A percentile compares a stretch with the other conserved stretches of the same genome.
These are phyloP conservation scores for Halictus rubicundus DNA, from an alignment of 1,140 invertebrate species.

Conservation along the genomic window DNA sequence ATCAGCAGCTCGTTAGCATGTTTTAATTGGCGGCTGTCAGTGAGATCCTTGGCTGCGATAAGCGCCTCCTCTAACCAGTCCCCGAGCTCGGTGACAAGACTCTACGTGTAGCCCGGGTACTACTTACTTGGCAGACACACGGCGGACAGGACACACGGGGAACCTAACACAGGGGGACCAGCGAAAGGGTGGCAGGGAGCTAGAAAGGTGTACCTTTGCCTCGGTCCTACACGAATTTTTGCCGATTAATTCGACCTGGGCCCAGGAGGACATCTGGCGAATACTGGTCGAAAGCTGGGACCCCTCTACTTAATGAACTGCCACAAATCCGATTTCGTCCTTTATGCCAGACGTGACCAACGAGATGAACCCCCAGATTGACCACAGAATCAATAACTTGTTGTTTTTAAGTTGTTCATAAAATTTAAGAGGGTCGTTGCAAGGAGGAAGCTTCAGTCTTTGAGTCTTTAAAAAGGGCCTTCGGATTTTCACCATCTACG, in stretches of 20 bases:
- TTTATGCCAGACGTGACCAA: no score
- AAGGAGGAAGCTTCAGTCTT: no score
- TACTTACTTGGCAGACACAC: slow-evolving; percentile 59
- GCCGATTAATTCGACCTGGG: slow-evolving; percentile 30
- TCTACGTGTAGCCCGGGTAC: slow-evolving; percentile 58
- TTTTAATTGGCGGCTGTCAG: slow-evolving; percentile 80
- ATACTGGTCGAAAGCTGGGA: slow-evolving; percentile 2
- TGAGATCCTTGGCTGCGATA: slow-evolving; percentile 73
- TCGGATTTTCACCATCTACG: no score
- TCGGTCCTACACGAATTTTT: slow-evolving; percentile 48
- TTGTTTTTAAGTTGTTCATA: no score
- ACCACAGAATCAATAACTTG: no score
- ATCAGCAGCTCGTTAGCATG: slow-evolving; percentile 80
- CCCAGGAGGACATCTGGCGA: not conserved
- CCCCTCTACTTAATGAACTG: no score
- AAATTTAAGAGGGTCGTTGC: no score
- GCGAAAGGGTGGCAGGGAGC: slow-evolving; percentile 30
- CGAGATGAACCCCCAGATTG: no score
- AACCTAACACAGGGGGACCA: not conserved
- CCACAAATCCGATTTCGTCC: no score
- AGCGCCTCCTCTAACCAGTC: slow-evolving; percentile 64
- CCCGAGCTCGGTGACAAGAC: slow-evolving; percentile 63
- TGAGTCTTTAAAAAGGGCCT: no score
- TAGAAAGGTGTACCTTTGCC: slow-evolving; percentile 27
- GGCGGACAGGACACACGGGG: slow-evolving; percentile 14